These are phyloP conservation scores for Camponotus pennsylvanicus DNA, from an alignment of 1,140 invertebrate genomes.

Conservation along the genomic window DNA sequence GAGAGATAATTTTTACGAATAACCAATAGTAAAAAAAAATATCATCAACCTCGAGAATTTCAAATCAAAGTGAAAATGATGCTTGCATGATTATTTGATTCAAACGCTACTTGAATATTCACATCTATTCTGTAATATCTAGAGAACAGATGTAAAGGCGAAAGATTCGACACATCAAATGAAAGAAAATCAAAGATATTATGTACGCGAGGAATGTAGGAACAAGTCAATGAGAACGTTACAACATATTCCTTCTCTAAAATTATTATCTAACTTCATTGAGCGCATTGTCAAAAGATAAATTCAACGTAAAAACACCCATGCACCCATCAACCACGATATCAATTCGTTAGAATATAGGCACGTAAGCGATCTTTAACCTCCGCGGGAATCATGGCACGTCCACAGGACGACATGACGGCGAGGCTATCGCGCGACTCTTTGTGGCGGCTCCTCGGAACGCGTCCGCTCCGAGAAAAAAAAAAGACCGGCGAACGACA, in stretches of 20 bases:
- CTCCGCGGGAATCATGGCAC: conserved; percentile 52
- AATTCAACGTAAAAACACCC: conserved; percentile 21
- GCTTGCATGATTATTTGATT: neutral
- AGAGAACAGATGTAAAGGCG: neutral
- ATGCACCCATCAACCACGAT: conserved; percentile 38
- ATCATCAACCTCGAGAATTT: neutral
- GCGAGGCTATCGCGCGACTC: conserved; percentile 63
- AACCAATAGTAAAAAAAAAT: neutral
- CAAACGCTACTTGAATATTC: neutral
- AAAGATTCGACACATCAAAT: neutral
- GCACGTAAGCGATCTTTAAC: conserved; percentile 61
- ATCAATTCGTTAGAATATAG: conserved; percentile 69
- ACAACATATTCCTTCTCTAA: neutral
- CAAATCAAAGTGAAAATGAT: neutral
- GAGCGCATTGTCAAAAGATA: neutral
- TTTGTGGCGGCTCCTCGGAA: conserved; percentile 65
- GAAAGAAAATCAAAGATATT: neutral
- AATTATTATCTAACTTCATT: neutral
- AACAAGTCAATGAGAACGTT: neutral
- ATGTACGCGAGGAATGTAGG: neutral
- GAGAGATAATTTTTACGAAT: neutral
- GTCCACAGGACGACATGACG: conserved; percentile 65
- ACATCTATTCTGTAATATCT: neutral
- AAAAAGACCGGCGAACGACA: conserved; percentile 65
- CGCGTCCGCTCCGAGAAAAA: conserved; percentile 61